A percentile compares a stretch with the other conserved stretches of the same genome.
Conservation (phyloP, 2,113 vertebrate species). For the Spea bombifrons region DNA sequence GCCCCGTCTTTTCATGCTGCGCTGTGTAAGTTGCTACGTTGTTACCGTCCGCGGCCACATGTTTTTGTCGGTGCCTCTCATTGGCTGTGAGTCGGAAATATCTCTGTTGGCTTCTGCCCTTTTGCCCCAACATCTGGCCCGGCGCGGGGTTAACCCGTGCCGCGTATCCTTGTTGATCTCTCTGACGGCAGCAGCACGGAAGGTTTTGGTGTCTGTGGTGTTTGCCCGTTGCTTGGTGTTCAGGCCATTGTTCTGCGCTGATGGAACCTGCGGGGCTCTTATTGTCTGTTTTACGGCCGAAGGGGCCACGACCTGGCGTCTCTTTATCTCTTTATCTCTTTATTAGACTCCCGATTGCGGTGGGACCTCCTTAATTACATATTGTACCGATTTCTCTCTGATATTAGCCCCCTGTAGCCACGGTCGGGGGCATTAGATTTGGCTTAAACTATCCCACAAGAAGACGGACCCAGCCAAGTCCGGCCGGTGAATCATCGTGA, state of each 20-base stretch:
- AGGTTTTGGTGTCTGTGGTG: neutral
- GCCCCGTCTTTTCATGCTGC: neutral
- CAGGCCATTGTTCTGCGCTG: neutral
- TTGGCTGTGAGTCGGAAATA: neutral
- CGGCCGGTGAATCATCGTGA: too few species aligned
- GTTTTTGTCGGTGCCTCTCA: neutral
- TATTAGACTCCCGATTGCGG: too few species aligned
- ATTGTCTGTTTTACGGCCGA: neutral
- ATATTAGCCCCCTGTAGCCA: too few species aligned
- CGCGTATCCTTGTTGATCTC: neutral
- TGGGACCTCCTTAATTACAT: too few species aligned
- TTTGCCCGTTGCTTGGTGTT: neutral
- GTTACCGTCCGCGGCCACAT: neutral
- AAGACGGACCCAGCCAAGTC: too few species aligned
- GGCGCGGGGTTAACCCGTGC: too few species aligned
- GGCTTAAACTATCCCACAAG: too few species aligned
- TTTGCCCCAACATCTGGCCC: neutral
- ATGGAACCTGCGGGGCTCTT: too few species aligned
- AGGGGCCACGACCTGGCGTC: neutral
- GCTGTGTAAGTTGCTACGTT: neutral
- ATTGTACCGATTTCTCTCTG: too few species aligned
- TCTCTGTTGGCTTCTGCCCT: neutral
- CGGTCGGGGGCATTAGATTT: too few species aligned
- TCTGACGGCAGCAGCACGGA: neutral
- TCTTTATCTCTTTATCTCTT: too few species aligned